A percentile compares a stretch with the other conserved stretches of the same genome.
These are phyloP conservation scores for Conops quadrifasciatus DNA, from an alignment of 2,888 invertebrate genomes.

Conservation along the genomic window DNA sequence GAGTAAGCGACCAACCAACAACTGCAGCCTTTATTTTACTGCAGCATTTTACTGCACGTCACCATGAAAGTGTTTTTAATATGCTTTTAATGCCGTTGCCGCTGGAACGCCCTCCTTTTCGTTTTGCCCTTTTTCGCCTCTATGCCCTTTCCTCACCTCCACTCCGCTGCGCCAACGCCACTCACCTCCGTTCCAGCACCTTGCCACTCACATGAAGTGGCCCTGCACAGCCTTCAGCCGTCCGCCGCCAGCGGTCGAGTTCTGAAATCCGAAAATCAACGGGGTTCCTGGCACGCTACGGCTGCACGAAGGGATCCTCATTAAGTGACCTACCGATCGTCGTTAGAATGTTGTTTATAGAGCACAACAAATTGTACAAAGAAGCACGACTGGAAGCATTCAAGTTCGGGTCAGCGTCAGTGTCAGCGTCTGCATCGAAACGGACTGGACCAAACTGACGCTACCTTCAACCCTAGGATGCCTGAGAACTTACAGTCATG, in stretches of 20 bases:
- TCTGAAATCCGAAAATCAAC: slow-evolving; percentile 3
- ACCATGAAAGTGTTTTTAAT: slow-evolving; percentile 38
- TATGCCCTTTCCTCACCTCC: neutral
- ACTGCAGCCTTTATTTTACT: neutral
- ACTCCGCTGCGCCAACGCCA: neutral
- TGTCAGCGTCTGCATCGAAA: no score
- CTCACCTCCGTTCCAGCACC: neutral
- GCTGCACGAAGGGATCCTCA: slow-evolving; percentile 1
- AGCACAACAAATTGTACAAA: slow-evolving; percentile 13
- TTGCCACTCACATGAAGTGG: neutral
- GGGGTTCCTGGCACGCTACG: slow-evolving; percentile 17
- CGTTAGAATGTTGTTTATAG: slow-evolving; percentile 4
- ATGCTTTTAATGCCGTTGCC: slow-evolving; percentile 39
- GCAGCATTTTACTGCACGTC: neutral
- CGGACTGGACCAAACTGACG: no score
- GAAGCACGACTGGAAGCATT: neutral
- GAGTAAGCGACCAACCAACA: no score
- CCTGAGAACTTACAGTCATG: no score
- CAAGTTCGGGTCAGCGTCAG: no score
- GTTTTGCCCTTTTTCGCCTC: neutral
- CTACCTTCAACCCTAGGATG: no score
- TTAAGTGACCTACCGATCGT: neutral
- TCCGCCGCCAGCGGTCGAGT: slow-evolving; percentile 1
- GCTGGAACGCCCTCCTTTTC: slow-evolving; percentile 39
- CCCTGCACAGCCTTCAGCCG: neutral